Percentiles rank a stretch among this genome's conserved stretches.
Conservation (phyloP, 2,113 vertebrate genomes). For the Hyperoodon ampullatus region DNA sequence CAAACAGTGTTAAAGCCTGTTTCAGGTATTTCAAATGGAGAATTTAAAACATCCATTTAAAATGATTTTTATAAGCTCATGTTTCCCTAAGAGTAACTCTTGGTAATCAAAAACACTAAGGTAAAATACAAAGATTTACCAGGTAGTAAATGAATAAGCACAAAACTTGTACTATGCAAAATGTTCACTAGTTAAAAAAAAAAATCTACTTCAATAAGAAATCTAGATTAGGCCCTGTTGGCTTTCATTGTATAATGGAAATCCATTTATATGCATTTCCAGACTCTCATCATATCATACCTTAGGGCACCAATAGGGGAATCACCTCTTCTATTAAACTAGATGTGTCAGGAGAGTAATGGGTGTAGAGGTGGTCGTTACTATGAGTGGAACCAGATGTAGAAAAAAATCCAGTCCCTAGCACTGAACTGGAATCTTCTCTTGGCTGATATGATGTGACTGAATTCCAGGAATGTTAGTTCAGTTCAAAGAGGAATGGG, state of each 20-base stretch:
- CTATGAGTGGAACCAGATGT: slow-evolving; percentile 74
- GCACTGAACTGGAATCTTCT: slow-evolving; percentile 44
- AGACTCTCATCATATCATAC: slow-evolving; percentile 52
- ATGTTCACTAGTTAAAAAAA: not conserved
- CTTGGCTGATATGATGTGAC: slow-evolving; percentile 43
- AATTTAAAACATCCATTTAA: slow-evolving; percentile 47
- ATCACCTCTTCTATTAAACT: slow-evolving; percentile 51
- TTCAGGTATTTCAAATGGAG: slow-evolving; percentile 45
- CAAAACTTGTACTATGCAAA: not conserved
- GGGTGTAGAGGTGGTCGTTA: slow-evolving; percentile 44
- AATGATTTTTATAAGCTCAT: slow-evolving; percentile 25
- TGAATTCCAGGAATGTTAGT: slow-evolving; percentile 76
- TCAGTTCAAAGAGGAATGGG: slow-evolving; percentile 70
- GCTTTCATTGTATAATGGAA: slow-evolving; percentile 58
- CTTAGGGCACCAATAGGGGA: slow-evolving; percentile 44
- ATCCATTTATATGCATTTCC: slow-evolving; percentile 66
- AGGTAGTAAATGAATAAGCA: slow-evolving; percentile 39
- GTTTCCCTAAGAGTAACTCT: slow-evolving; percentile 36
- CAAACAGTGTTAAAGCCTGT: slow-evolving; percentile 9
- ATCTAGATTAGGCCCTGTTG: slow-evolving; percentile 42
- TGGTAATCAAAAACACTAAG: slow-evolving; percentile 45
- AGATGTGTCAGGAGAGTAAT: slow-evolving; percentile 40
- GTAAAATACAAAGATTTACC: not conserved
- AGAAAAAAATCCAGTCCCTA: not conserved
- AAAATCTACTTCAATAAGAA: slow-evolving; percentile 8